A percentile compares a stretch with the other conserved stretches of the same genome.
Conservation (phyloP, 1,140 invertebrate species). For the Berghia stephanieae region DNA sequence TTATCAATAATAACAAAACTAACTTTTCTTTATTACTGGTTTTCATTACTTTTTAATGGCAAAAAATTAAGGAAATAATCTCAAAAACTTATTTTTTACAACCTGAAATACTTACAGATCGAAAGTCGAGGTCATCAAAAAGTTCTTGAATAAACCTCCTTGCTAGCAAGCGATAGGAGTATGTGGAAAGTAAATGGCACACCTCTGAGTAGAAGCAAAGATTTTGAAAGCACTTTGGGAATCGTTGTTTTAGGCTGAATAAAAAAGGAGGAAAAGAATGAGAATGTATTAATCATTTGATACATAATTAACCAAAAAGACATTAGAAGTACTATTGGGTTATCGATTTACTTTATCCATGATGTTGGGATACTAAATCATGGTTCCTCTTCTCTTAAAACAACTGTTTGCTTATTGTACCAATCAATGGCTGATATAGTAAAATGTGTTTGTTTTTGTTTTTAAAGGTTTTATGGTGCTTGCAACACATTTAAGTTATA, state of each 20-base stretch:
- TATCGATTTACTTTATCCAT: no score
- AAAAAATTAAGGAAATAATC: slow-evolving; percentile 13
- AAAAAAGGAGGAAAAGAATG: slow-evolving; percentile 35
- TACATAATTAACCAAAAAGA: slow-evolving; percentile 19
- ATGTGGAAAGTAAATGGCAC: slow-evolving; percentile 79
- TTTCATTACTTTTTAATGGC: no score
- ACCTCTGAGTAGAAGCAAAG: slow-evolving; percentile 94
- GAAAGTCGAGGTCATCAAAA: slow-evolving; percentile 87
- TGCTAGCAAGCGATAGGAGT: slow-evolving; percentile 83
- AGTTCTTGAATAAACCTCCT: slow-evolving; percentile 92
- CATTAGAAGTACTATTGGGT: no score
- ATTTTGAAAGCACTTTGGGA: slow-evolving; percentile 85
- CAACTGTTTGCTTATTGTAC: no score
- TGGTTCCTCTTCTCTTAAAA: no score
- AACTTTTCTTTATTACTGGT: no score
- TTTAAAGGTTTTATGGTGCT: no score
- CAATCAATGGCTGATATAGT: no score
- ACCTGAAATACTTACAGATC: slow-evolving; percentile 70
- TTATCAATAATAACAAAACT: no score
- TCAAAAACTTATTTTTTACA: neutral
- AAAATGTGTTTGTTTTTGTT: no score
- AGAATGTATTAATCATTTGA: slow-evolving; percentile 13
- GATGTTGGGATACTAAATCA: no score
- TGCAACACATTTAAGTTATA: no score
- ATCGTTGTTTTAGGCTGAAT: slow-evolving; percentile 83